Base-by-base conservation (phyloP, 2,888 invertebrate genomes). In the Tinea trinotella region DNA sequence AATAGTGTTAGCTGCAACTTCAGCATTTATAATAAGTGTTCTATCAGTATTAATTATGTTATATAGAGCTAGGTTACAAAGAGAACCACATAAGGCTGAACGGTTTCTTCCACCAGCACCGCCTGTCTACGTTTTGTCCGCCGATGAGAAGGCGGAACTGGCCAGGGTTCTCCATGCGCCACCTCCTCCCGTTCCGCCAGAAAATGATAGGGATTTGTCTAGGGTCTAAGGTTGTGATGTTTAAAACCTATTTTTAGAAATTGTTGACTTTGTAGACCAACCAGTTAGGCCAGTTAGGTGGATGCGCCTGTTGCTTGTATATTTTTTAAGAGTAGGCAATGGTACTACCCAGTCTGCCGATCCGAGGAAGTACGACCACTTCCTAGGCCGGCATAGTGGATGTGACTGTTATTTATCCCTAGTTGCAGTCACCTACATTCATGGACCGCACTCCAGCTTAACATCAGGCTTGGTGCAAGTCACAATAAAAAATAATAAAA, bases 21-120 rank as follows among this genome's bases (percentile, higher is more conserved):
- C 93, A 3, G 93, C 93, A 0, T 93, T 94, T 66, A 88, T 94
- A 55, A 92, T 94, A 68, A 92, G 92, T 67, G 90, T 93, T 15
- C 84, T 94, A 15, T 90, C 92, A 20, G 90, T 94, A 2, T 87
- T 93, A 10, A 88, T 94, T 1, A 90, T 93, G 88, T 76, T 94
- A 10, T 93, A 94, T 70, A 89, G 92, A 9, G 87, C 88, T 9
- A 71, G 82, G 57, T 67, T 89, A 19, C 88, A 86, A 59, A 63
- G 85, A 9, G 84, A 87, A 55, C 81, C 82, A 1, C 87, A 87
- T 56, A 85, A 87, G 57, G 87, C 87, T 0, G 87, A 89, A 60
- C 72, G 90, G 36, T 91, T 91, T 63, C 79, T 91, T 0, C 89
- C 91, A 0, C 82, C 88, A 34, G 89, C 88, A 6, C 88, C 90